A percentile compares a stretch with the other conserved stretches of the same genome.
Conservation (phyloP, 1,140 invertebrate genomes). For the Nymphalis io region DNA sequence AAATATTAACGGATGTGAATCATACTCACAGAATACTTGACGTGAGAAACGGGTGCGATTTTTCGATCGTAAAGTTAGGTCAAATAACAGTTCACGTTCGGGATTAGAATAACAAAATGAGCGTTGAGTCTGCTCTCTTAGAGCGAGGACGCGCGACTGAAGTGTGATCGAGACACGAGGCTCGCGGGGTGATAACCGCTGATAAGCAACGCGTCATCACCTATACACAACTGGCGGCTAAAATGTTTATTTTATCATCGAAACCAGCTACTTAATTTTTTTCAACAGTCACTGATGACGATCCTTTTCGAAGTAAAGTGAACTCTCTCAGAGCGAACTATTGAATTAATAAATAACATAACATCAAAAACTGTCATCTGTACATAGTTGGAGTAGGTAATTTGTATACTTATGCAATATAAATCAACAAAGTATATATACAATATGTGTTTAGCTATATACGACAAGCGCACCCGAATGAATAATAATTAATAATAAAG, state of each 20-base stretch:
- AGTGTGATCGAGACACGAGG: conserved; percentile 52
- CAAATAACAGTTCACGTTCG: conserved; percentile 41
- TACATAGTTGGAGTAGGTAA: no score
- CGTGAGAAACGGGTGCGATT: not conserved
- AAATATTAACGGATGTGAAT: not conserved
- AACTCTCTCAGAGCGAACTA: no score
- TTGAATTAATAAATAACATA: no score
- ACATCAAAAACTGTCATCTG: no score
- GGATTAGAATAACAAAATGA: conserved; percentile 28
- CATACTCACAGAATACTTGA: conserved; percentile 16
- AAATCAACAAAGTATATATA: no score
- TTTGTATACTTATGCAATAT: no score
- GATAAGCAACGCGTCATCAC: conserved; percentile 68
- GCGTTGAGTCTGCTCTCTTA: conserved; percentile 50
- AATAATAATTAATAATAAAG: no score
- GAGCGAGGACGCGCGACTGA: conserved; percentile 63
- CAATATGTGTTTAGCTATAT: no score
- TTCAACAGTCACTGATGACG: not conserved
- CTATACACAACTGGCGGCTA: conserved; percentile 47
- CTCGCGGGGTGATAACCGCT: conserved; percentile 72
- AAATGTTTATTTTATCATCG: conserved; percentile 32
- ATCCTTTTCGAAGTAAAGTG: not conserved
- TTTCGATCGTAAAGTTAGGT: conserved; percentile 35
- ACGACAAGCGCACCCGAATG: no score
- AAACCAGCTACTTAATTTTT: not conserved